Evolutionary conservation across 2,113 vertebrate genomes (phyloP).

Genomic region (Craseonycteris thonglongyai): DNA sequence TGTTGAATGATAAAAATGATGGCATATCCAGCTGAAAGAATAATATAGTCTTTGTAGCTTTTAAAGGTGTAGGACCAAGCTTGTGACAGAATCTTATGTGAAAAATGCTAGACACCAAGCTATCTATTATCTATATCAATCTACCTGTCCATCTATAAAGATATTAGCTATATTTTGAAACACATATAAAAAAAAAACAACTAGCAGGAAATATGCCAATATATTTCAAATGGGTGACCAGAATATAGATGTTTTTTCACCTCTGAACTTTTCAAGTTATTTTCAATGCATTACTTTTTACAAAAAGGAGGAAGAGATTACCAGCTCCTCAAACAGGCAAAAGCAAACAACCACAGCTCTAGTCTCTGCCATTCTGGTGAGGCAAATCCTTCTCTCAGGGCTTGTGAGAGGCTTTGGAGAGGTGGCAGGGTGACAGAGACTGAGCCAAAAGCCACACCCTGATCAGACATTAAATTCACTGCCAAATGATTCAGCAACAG

Average conservation of each 20-base stretch:
- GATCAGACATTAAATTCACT: slow-evolving; percentile 43
- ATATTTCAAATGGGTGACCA: neutral
- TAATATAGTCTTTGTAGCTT: neutral
- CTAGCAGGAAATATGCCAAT: neutral
- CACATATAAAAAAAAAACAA: neutral
- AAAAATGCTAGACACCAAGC: neutral
- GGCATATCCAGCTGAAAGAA: neutral
- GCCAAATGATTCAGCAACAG: slow-evolving; percentile 35
- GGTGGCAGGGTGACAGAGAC: neutral
- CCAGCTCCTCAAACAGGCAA: neutral
- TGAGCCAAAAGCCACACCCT: neutral
- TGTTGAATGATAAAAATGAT: neutral
- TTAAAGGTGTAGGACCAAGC: neutral
- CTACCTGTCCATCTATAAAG: neutral
- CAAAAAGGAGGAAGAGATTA: neutral
- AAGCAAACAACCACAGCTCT: neutral
- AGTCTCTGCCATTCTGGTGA: neutral
- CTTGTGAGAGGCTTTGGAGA: neutral
- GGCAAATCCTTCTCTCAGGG: neutral
- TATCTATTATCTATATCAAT: neutral
- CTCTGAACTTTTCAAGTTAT: neutral
- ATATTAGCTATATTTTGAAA: neutral
- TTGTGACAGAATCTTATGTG: neutral
- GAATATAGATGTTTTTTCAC: neutral
- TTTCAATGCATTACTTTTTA: neutral